A percentile compares a stretch with the other conserved stretches of the same genome.
Evolutionary conservation across 2,888 invertebrate species (phyloP).

Genomic region (Agrilus biguttatus): DNA sequence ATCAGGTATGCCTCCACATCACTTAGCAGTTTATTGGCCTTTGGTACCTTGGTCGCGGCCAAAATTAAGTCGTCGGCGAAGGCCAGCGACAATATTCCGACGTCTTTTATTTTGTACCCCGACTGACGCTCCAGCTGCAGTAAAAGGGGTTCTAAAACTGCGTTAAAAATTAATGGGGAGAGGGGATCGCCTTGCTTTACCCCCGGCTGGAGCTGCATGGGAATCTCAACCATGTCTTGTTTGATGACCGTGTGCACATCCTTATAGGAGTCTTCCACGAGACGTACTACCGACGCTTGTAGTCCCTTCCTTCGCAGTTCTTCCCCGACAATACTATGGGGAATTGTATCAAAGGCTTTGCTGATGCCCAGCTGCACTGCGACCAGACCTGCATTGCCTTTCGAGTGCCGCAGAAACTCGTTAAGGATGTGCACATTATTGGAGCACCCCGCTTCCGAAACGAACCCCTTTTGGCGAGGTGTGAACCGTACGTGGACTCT

Average conservation of each 20-base stretch:
- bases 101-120: constrained; percentile 8
- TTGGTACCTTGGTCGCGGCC: too few species aligned
- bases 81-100: constrained; percentile 10
- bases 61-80: constrained; percentile 25
- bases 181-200: constrained; percentile 29
- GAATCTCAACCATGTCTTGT: constrained; percentile 7
- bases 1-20: too few species aligned
- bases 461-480: too few species aligned
- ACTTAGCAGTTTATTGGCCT: too few species aligned
- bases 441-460: too few species aligned
- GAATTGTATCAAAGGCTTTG: constrained; percentile 28
- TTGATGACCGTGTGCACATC: constrained; percentile 18
- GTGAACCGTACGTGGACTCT: too few species aligned
- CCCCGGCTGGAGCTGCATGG: constrained; percentile 19
- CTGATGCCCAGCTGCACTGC: constrained; percentile 28
- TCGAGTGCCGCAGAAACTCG: too few species aligned
- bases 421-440: too few species aligned
- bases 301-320: constrained; percentile 20
- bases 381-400: too few species aligned
- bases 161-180: constrained; percentile 25
- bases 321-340: constrained; percentile 14
- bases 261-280: constrained; percentile 20
- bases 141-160: constrained; percentile 17
- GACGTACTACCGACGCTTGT: constrained; percentile 16
- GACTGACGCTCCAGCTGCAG: constrained; percentile 11